Base-by-base conservation (phyloP, 2,797 vertebrate species). In the Glyptemys insculpta region DNA sequence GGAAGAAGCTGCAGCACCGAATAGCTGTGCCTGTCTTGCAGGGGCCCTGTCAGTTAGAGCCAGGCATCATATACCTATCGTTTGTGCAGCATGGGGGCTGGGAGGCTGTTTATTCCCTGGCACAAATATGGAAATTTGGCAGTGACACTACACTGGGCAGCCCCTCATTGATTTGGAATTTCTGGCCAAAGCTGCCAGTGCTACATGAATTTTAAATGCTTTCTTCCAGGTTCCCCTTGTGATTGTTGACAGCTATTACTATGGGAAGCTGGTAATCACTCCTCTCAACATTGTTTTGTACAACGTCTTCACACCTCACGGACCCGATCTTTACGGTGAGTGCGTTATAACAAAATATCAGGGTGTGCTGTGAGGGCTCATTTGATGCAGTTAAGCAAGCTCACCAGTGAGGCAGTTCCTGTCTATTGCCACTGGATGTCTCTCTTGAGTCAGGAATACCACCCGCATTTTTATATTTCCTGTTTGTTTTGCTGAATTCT, bases 291-390 rank as follows among this genome's bases (percentile, higher is more conserved):
- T 99, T 89, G 97, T 99, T 25, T 90, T 99, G 5, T 99, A 99
- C 98, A 99, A 99, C 2, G 99, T 99, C 92, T 99, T 99, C 97
- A 99, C 99, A 25, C 97, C 99, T 80, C 99, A 99, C 29, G 99
- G 99, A 87, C 99, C 99, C 2, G 99, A 99, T 97, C 98, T 99
- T n/a, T 99, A 99, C 49, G 99, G 99, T 99, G 98, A 98, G 97
- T 95, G 41, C 3, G 27, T 80, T 10, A 53, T 90, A 59, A 3
- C 15, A 18, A 59, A 50, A 21, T 18, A 15, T 6, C 15, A 5
- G 44, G 9, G 25, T 62, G 25, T 56, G 9, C 68, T 57, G 10
- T 1, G 5, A n/a, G 0, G 11, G 5, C 31, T 72, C 34, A 34
- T 50, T 86, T 93, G 53, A 79, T 88, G 2, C 85, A 49, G 12